phyloP scores from a whole-genome alignment of 2,797 vertebrate species.

The Pyrocephalus nanus region DNA sequence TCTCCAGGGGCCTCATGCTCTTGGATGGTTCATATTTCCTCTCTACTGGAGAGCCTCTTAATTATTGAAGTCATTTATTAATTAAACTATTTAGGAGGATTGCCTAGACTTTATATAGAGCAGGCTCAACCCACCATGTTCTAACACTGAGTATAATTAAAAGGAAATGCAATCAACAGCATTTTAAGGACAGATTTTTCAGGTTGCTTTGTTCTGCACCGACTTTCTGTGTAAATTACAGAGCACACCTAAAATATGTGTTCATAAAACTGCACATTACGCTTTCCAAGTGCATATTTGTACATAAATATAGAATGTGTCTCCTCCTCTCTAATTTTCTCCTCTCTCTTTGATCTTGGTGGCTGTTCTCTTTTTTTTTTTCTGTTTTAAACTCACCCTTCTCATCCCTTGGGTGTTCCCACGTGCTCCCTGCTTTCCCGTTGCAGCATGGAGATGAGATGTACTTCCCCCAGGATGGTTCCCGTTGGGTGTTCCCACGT shows the following conservation, averaged over 20 bases:
- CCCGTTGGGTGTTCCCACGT: too few species aligned
- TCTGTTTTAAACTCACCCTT: too few species aligned
- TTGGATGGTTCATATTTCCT: fast-evolving
- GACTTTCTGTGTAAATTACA: background rate
- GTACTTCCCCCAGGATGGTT: too few species aligned
- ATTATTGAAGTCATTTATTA: background rate
- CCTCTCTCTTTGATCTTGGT: background rate
- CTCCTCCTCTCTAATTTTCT: background rate
- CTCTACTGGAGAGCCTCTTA: background rate
- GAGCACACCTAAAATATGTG: background rate
- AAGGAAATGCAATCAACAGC: background rate
- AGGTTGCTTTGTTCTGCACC: background rate
- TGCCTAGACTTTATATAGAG: fast-evolving
- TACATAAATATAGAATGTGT: background rate
- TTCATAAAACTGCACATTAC: background rate
- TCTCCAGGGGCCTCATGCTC: background rate
- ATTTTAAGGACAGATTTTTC: background rate
- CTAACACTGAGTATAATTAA: background rate
- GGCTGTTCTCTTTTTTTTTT: background rate
- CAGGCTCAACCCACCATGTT: fast-evolving
- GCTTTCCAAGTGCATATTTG: background rate
- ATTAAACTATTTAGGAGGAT: background rate
- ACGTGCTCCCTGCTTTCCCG: too few species aligned
- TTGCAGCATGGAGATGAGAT: too few species aligned
- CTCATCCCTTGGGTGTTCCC: background rate